A percentile compares a stretch with the other conserved stretches of the same genome.
These are phyloP conservation scores for Ispidina picta DNA, from an alignment of 2,797 vertebrate genomes.

Conservation along the genomic window DNA sequence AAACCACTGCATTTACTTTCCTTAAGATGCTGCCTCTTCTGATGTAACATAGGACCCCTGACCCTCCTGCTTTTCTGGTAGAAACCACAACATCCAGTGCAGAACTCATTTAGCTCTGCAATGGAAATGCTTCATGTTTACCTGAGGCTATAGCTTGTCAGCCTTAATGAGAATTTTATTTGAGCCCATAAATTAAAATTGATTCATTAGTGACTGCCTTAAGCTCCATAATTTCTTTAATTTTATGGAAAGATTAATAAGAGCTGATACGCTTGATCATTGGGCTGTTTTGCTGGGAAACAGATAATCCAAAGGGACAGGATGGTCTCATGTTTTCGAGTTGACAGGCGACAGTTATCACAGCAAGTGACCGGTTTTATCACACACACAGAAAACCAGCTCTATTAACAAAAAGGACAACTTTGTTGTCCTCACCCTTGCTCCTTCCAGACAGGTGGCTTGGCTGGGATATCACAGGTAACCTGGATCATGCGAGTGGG, in stretches of 20 bases:
- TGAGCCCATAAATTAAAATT: constrained; percentile 66
- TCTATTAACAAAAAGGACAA: neutral
- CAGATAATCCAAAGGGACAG: constrained; percentile 11
- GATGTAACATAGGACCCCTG: neutral
- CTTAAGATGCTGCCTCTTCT: neutral
- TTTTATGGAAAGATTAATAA: constrained; percentile 56
- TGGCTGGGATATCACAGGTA: neutral
- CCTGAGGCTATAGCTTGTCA: constrained; percentile 57
- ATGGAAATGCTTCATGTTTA: constrained; percentile 33
- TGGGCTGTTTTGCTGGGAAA: constrained; percentile 4
- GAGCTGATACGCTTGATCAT: neutral
- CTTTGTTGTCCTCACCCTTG: neutral
- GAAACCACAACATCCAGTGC: neutral
- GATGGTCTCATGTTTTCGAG: neutral
- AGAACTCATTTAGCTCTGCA: constrained; percentile 31
- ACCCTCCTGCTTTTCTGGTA: neutral
- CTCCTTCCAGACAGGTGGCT: neutral
- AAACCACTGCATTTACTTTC: neutral
- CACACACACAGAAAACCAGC: neutral
- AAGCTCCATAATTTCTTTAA: constrained; percentile 46
- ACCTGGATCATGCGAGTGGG: neutral
- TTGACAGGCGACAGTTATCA: neutral
- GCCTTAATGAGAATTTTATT: constrained; percentile 67
- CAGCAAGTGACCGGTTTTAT: neutral
- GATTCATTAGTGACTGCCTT: constrained; percentile 66